These are phyloP conservation scores for Adineta ricciae DNA, from an alignment of 2,888 invertebrate species.

Conservation along the genomic window DNA sequence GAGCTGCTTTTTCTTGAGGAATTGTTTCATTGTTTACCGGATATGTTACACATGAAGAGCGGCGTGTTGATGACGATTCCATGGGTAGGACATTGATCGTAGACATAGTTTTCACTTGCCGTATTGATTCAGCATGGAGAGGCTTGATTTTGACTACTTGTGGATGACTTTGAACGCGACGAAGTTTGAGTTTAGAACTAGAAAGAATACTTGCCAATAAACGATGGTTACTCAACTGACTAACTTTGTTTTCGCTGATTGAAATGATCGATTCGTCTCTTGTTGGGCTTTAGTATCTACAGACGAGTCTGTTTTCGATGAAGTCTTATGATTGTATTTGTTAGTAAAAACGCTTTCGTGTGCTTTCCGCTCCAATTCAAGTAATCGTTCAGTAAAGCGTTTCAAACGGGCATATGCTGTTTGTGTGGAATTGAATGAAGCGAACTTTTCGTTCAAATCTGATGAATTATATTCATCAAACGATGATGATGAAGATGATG, in stretches of 20 bases:
- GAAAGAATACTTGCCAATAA: too few relatives aligned
- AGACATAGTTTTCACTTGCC: not conserved
- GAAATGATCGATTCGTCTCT: not conserved
- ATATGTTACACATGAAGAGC: not conserved
- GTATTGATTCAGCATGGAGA: not conserved
- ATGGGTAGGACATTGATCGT: not conserved
- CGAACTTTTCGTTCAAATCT: not conserved
- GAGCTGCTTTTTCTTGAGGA: not conserved
- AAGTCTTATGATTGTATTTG: not conserved
- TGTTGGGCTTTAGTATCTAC: too few relatives aligned
- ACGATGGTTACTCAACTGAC: not conserved
- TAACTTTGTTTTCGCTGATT: not conserved
- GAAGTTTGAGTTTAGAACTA: not conserved
- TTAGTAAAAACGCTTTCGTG: not conserved
- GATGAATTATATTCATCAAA: not conserved
- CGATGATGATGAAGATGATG: not conserved
- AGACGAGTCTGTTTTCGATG: not conserved
- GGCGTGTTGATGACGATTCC: not conserved
- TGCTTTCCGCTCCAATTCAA: constrained; percentile 11
- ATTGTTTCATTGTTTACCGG: not conserved
- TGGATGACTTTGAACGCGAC: not conserved
- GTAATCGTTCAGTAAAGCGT: constrained; percentile 11
- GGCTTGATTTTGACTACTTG: not conserved
- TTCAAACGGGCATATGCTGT: not conserved
- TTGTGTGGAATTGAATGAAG: not conserved